phyloP scores from a whole-genome alignment of 1,140 invertebrate genomes.

The Temnothorax nylanderi region DNA sequence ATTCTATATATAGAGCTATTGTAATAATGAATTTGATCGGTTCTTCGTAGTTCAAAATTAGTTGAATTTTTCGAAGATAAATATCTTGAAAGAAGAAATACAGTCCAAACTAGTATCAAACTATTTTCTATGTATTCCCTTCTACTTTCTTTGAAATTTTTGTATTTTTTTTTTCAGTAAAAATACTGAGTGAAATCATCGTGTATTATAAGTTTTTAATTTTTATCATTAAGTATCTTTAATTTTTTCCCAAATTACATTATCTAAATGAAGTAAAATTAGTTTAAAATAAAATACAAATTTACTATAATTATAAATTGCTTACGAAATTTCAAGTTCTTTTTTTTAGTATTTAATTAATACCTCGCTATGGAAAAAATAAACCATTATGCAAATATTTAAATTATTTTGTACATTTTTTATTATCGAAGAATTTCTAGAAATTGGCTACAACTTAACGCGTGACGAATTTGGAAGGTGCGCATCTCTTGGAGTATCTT shows the following conservation, averaged over 20 bases:
- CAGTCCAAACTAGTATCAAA: not conserved
- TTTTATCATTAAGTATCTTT: not conserved
- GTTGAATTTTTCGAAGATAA: not conserved
- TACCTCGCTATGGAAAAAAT: not conserved
- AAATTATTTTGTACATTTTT: not conserved
- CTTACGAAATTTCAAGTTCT: not conserved
- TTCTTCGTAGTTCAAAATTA: not conserved
- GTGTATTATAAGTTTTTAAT: not conserved
- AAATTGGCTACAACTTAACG: not conserved
- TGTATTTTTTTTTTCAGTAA: not conserved
- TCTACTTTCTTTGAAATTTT: not conserved
- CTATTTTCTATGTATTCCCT: not conserved
- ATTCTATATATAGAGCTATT: not conserved
- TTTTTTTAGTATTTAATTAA: not conserved
- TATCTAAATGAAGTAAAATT: not conserved
- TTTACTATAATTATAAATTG: not conserved
- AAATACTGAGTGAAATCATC: not conserved
- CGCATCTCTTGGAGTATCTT: not conserved
- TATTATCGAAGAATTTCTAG: not conserved
- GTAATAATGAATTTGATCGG: not conserved
- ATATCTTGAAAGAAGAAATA: not conserved
- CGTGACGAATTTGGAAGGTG: constrained; percentile 34
- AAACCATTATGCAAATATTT: not conserved
- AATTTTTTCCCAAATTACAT: constrained; percentile 9
- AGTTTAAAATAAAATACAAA: not conserved